Base-by-base conservation (phyloP, 2,888 invertebrate genomes). In the Thereva unica region DNA sequence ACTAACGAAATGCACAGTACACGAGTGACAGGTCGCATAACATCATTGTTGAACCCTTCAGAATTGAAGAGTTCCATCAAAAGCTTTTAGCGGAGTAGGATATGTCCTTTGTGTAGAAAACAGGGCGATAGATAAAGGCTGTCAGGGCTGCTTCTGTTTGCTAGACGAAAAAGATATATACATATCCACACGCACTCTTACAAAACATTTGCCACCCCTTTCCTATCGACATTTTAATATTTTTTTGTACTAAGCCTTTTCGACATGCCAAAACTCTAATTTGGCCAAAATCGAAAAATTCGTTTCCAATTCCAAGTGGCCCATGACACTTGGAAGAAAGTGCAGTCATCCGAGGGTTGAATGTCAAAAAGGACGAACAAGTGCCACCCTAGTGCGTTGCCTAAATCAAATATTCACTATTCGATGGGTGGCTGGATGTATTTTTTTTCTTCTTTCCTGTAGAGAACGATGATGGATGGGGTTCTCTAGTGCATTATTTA, bases 201-300 rank as follows among this genome's bases (percentile, higher is more conserved):
- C 23, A 23, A 1, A 23, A 23, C 23, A 23, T 23, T 23, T 23
- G 4, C 49, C 41, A 12, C 8, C 34, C 37, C 37, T 9, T 8
- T n/a, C 34, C 44, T 44, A 10, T 41, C 23, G 34, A 34, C 9
- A 12, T 50, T 63, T 40, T 42, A 52, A 63, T 52, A 47, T 35
- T 41, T 42, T 52, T 41, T 50, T 9, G 6, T 9, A 44, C 44
- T n/a, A 23, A 53, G 52, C 44, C 64, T 44, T 50, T 64, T 64
- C 64, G 42, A 64, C 53, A 53, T 64, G 53, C 53, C 64, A 63
- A 63, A 63, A 63, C 52, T 63, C 44, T 63, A 63, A 63, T 63
- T 63, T 63, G 42, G 52, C 41, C 63, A 63, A 63, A 52, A 42
- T 50, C 10, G 49, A 49, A n/a, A 23, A 63, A n/a, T 41, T 41